phyloP scores from a whole-genome alignment of 2,888 invertebrate genomes.

The Conus canariensis region DNA sequence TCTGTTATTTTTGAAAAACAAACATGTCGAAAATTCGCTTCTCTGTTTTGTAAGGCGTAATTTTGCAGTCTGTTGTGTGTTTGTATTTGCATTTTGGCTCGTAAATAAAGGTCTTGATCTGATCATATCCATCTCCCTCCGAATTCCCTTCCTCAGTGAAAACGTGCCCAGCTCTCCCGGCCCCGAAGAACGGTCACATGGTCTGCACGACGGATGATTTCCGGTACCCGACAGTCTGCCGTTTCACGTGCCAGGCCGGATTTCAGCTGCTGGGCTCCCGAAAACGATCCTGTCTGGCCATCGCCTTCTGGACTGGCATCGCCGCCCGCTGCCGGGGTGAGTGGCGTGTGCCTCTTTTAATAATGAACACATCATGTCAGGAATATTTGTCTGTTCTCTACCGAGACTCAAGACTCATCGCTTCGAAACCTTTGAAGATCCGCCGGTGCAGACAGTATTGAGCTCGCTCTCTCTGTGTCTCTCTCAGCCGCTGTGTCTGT shows the following conservation, averaged over 20 bases:
- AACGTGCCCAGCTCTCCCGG: constrained; percentile 82
- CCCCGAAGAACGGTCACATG: constrained; percentile 83
- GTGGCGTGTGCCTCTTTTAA: not conserved
- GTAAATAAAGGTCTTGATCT: no score
- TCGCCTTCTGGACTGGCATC: constrained; percentile 86
- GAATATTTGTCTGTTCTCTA: no score
- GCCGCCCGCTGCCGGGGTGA: constrained; percentile 85
- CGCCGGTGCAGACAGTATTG: no score
- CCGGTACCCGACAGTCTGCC: constrained; percentile 84
- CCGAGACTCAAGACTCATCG: no score
- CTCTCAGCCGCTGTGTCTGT: no score
- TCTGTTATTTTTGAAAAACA: no score
- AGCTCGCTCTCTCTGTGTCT: no score
- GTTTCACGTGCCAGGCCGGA: constrained; percentile 84
- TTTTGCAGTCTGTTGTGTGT: no score
- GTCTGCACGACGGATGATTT: constrained; percentile 78
- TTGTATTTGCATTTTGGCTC: no score
- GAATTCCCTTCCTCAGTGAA: constrained; percentile 80
- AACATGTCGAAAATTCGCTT: no score
- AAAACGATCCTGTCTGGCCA: constrained; percentile 84
- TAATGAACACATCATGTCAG: not conserved
- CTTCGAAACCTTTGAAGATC: no score
- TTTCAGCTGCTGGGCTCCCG: constrained; percentile 84
- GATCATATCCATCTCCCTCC: not conserved
- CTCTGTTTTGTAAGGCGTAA: no score